Evolutionary conservation across 2,797 vertebrate genomes (phyloP).

Genomic region (Uromys caudimaculatus): DNA sequence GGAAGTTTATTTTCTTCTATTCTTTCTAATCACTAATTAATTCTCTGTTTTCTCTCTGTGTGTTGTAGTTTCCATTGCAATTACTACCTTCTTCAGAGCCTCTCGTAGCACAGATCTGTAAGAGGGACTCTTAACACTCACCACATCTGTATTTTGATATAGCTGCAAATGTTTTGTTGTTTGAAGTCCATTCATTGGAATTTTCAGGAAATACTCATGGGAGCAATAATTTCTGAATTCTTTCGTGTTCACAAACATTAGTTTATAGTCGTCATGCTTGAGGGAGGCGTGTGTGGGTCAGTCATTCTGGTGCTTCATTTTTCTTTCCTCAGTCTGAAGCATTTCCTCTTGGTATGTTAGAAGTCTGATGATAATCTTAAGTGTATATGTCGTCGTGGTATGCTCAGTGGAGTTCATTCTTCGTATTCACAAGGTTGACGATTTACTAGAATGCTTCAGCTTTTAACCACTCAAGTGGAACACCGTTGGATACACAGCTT

Average conservation of each 20-base stretch:
- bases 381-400: not conserved
- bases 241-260: not conserved
- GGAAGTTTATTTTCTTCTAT: not conserved
- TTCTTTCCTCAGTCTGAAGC: not conserved
- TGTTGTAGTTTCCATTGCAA: not conserved
- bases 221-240: slow-evolving; percentile 10
- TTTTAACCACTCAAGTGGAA: not conserved
- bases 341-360: not conserved
- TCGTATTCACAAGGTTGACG: not conserved
- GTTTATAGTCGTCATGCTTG: not conserved
- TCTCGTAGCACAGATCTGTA: not conserved
- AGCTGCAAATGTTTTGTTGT: not conserved
- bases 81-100: not conserved
- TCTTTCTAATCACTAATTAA: not conserved
- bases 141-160: not conserved
- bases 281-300: not conserved
- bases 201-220: not conserved
- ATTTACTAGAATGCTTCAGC: not conserved
- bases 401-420: not conserved
- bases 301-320: not conserved
- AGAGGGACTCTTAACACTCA: not conserved
- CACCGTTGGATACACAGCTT: not conserved
- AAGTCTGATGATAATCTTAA: not conserved
- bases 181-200: not conserved
- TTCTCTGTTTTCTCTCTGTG: not conserved